phyloP scores from a whole-genome alignment of 37 sponge, comb jelly and placozoan species.

The Cladorhizidae sp. region DNA sequence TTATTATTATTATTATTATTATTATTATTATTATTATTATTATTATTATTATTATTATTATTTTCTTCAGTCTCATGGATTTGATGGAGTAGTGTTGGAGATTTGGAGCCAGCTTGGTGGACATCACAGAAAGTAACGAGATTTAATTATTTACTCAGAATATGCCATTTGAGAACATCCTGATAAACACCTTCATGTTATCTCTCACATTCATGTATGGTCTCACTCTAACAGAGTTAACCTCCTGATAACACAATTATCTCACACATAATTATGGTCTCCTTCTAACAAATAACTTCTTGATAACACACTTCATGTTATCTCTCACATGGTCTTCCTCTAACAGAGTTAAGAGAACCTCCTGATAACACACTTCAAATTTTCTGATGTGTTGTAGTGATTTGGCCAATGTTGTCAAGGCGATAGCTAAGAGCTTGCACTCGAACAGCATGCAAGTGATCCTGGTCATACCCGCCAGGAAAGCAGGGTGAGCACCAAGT shows the following conservation, averaged over 20 bases:
- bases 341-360: background rate
- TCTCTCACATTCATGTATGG: no score
- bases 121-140: constrained; percentile 51
- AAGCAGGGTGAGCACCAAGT: background rate
- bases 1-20: no score
- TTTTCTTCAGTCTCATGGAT: constrained; percentile 44
- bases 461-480: constrained; percentile 79
- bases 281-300: no score
- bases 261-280: no score
- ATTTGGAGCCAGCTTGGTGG: constrained; percentile 95
- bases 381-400: constrained; percentile 66
- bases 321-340: no score
- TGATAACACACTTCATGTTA: no score
- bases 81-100: constrained; percentile 95
- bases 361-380: background rate
- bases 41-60: no score
- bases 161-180: no score
- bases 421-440: constrained; percentile 56
- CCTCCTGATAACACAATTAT: no score
- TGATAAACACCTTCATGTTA: no score
- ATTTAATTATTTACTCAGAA: background rate
- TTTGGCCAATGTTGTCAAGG: constrained; percentile 47
- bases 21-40: no score
- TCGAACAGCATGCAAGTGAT: constrained; percentile 39
- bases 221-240: no score